A percentile compares a stretch with the other conserved stretches of the same genome.
Conservation (phyloP, 2,797 vertebrate genomes). For the Spheniscus humboldti region DNA sequence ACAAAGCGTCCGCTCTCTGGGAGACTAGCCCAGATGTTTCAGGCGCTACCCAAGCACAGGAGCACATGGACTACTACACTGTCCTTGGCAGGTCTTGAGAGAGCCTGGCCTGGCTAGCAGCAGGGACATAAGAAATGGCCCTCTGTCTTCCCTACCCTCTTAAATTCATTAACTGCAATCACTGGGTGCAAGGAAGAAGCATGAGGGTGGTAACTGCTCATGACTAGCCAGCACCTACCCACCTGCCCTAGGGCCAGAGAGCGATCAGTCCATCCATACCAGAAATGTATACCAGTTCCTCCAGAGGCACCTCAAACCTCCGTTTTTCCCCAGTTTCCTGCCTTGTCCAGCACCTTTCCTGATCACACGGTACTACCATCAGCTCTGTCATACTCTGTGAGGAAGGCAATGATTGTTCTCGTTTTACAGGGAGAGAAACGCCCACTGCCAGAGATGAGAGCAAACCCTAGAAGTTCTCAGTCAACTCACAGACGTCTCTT, state of each 20-base stretch:
- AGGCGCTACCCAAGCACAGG: neutral
- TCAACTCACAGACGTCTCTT: neutral
- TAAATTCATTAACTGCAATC: neutral
- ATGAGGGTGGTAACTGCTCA: neutral
- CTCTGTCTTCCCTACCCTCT: neutral
- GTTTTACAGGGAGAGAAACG: neutral
- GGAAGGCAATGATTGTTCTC: neutral
- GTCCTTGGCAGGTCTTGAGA: neutral
- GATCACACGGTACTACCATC: neutral
- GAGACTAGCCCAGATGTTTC: neutral
- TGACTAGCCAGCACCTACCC: neutral
- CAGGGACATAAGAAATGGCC: neutral
- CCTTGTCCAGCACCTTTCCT: neutral
- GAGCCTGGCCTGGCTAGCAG: neutral
- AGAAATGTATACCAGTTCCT: neutral
- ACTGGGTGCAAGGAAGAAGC: neutral
- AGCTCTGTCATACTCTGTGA: neutral
- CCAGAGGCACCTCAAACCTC: neutral
- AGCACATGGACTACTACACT: neutral
- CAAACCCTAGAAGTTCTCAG: neutral
- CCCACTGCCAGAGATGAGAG: neutral
- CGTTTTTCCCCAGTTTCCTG: neutral
- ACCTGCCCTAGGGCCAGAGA: neutral
- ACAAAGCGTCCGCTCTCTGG: neutral
- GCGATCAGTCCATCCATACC: accelerated